phyloP scores from a whole-genome alignment of 2,797 vertebrate genomes.

The Molossus alvarezi region DNA sequence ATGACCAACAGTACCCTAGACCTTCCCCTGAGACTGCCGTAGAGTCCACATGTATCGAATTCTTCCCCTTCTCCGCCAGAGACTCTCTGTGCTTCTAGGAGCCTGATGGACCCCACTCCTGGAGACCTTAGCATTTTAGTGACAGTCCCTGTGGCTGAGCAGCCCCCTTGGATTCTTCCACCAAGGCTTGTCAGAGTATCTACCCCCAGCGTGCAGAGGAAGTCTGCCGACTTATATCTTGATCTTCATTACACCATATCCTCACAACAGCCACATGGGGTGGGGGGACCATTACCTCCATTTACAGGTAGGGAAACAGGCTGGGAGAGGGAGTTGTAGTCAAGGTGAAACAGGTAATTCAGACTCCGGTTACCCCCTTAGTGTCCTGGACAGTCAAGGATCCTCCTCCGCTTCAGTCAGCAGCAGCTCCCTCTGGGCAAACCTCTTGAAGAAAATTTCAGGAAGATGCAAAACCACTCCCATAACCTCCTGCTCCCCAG shows the following conservation, averaged over 20 bases:
- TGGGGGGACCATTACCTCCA: not conserved
- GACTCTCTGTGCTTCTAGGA: not conserved
- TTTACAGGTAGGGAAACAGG: not conserved
- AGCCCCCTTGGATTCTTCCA: not conserved
- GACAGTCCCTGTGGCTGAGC: not conserved
- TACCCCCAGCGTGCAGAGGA: not conserved
- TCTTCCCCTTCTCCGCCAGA: not conserved
- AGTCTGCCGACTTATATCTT: not conserved
- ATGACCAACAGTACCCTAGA: not conserved
- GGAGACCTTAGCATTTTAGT: not conserved
- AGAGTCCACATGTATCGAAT: not conserved
- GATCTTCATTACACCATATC: not conserved
- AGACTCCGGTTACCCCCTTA: not conserved
- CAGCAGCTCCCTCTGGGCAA: not conserved
- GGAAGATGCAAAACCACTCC: not conserved
- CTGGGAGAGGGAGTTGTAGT: not conserved
- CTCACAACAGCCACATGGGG: not conserved
- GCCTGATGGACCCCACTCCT: not conserved
- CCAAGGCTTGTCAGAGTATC: not conserved
- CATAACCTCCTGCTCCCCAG: not conserved
- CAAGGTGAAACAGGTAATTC: not conserved
- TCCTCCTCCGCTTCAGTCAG: not conserved
- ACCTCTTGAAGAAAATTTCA: conserved; percentile 15
- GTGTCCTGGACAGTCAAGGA: not conserved
- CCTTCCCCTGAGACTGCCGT: not conserved